Percentiles rank a stretch among this genome's conserved stretches.
These are phyloP conservation scores for Oligia fasciuncula DNA, from an alignment of 2,888 invertebrate genomes.

Conservation along the genomic window DNA sequence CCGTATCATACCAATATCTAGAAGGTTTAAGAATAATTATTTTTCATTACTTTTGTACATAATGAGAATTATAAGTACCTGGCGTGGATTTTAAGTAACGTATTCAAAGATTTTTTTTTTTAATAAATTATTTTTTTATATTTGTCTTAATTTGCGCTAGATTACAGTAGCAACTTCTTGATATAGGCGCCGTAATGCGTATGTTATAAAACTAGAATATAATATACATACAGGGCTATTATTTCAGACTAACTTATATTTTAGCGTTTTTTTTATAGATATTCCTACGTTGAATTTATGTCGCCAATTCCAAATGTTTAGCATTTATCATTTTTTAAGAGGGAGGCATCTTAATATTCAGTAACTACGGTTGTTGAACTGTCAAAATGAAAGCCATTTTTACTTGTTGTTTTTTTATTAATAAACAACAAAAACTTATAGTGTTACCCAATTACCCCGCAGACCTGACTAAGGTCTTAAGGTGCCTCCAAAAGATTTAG, in stretches of 20 bases:
- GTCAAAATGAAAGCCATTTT: no score
- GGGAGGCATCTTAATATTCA: neutral
- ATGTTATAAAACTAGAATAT: neutral
- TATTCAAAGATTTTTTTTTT: neutral
- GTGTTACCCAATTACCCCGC: no score
- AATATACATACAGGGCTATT: constrained; percentile 32
- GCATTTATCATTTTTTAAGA: constrained; percentile 40
- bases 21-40: neutral
- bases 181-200: neutral
- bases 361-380: neutral
- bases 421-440: no score
- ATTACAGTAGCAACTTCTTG: neutral
- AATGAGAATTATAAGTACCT: constrained; percentile 22
- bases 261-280: constrained; percentile 21
- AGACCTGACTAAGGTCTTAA: neutral
- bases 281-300: constrained; percentile 10
- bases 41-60: constrained; percentile 33
- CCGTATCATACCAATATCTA: constrained; percentile 5
- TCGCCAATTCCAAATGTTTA: constrained; percentile 40
- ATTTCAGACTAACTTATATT: constrained; percentile 10
- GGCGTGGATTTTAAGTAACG: neutral
- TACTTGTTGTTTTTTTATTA: no score
- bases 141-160: neutral
- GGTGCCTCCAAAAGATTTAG: neutral
- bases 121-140: neutral